phyloP scores from a whole-genome alignment of 2,888 invertebrate species.

The Drosophila conformis region DNA sequence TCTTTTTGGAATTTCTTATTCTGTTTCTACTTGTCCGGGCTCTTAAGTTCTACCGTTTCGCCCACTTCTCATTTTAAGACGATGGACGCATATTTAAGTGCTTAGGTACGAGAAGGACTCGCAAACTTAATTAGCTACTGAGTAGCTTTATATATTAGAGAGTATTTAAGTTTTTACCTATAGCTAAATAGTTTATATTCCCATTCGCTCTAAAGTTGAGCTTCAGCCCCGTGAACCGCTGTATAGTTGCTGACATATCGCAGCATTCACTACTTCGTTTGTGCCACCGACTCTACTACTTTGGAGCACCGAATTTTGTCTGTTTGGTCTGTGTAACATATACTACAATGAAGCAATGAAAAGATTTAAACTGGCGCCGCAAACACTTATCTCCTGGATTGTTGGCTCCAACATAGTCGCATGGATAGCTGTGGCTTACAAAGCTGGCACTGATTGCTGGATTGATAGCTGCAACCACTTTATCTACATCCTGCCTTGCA shows the following conservation, averaged over 20 bases:
- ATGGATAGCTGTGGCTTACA: conserved; percentile 15
- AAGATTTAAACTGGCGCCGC: conserved; percentile 12
- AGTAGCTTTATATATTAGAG: conserved; percentile 2
- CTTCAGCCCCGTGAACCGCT: neutral
- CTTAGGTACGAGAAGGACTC: neutral
- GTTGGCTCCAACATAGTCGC: conserved; percentile 8
- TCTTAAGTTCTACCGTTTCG: neutral
- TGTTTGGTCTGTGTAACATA: conserved; percentile 23
- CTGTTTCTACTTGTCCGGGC: neutral
- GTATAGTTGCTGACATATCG: conserved; percentile 13
- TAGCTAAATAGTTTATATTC: neutral
- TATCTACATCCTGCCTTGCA: neutral
- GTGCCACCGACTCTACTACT: conserved; percentile 45
- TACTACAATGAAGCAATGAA: conserved; percentile 8
- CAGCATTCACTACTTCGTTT: conserved; percentile 13
- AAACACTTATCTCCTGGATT: conserved; percentile 26
- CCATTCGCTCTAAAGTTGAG: neutral
- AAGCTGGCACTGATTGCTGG: conserved; percentile 18
- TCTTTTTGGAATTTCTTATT: neutral
- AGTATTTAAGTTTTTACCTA: conserved; percentile 7
- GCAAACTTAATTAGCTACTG: neutral
- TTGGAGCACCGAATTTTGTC: conserved; percentile 11
- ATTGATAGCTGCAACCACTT: conserved; percentile 5
- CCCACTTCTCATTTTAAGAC: neutral
- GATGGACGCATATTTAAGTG: neutral